Conservation (phyloP, 2,797 vertebrate genomes). For the Anniella stebbinsi region DNA sequence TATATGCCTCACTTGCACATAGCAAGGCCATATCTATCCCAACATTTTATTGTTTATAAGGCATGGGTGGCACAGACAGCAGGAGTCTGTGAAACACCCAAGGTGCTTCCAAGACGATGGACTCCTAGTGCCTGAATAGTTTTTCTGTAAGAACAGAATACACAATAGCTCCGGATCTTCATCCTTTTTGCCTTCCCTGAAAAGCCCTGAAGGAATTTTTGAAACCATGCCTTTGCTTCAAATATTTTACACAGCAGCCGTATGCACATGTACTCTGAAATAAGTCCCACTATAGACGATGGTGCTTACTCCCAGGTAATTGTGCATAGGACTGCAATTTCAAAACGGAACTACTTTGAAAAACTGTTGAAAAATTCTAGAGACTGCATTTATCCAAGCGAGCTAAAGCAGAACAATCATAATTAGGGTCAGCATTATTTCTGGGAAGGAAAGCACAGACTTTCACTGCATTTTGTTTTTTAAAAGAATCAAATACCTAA, state of each 20-base stretch:
- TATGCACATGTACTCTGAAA: neutral
- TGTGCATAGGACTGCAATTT: neutral
- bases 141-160: neutral
- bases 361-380: neutral
- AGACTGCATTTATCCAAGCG: accelerated
- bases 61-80: neutral
- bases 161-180: accelerated
- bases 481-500: neutral
- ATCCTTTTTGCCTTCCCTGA: accelerated
- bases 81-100: neutral
- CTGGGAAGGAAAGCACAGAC: neutral
- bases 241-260: neutral
- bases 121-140: no score
- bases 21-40: neutral
- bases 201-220: accelerated
- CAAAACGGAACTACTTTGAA: neutral
- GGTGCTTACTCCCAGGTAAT: neutral
- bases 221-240: neutral
- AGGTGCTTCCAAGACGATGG: no score
- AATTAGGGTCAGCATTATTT: neutral
- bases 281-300: no score
- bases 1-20: no score
- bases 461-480: neutral
- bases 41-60: neutral
- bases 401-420: neutral